phyloP scores from a whole-genome alignment of 2,113 vertebrate species.

The Cepphus grylle region DNA sequence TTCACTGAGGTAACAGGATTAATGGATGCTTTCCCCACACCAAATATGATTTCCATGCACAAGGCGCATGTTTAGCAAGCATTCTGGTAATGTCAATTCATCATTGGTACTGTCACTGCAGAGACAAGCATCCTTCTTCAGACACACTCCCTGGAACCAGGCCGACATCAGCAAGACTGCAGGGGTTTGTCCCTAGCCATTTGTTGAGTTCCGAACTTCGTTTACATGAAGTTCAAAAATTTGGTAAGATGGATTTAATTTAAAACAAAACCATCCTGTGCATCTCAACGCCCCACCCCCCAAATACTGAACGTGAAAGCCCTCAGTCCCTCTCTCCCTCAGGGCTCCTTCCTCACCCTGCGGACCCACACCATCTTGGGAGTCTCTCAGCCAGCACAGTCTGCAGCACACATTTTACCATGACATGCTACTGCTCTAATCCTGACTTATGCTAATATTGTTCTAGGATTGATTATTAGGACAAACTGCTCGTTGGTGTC shows the following conservation, averaged over 20 bases:
- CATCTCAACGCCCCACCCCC: rapidly evolving
- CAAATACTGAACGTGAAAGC: background rate
- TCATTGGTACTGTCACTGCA: background rate
- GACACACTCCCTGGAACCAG: background rate
- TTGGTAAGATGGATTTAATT: background rate
- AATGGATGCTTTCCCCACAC: background rate
- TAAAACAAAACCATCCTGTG: background rate
- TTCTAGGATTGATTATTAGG: background rate
- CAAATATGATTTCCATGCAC: background rate
- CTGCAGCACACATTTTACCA: background rate
- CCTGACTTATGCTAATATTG: background rate
- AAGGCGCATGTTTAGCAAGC: background rate
- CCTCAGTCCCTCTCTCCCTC: background rate
- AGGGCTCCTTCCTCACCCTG: background rate
- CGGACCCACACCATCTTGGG: background rate
- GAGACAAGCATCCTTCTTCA: background rate
- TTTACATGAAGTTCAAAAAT: background rate
- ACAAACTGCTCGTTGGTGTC: background rate
- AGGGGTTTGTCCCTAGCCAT: background rate
- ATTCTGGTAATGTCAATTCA: background rate
- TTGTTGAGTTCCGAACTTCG: background rate
- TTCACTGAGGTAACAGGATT: background rate
- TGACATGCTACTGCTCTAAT: background rate
- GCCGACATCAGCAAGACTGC: background rate
- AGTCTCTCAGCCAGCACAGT: background rate